Evolutionary conservation across 2,797 vertebrate genomes (phyloP), one percentile per base, ranked within the genome.

Genomic region (Onychomys arenicola): DNA sequence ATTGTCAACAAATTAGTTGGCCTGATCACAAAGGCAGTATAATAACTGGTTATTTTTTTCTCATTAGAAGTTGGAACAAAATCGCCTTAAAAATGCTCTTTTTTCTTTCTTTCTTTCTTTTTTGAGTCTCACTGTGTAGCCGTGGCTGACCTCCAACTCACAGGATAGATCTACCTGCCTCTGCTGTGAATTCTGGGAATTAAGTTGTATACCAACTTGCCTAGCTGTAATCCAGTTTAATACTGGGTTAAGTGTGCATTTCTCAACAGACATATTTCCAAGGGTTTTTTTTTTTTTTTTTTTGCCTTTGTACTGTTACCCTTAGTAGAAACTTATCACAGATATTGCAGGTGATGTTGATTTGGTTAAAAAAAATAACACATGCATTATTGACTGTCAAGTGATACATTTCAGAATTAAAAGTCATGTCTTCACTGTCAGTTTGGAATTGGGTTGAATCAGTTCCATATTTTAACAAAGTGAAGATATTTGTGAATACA

Each of bases 401-500:
- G 21, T 76, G 14, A 37, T 61, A 61, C 23, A 40, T 75, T 73
- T 93, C 57, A 93, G 83, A 23, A 78, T 69, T 90, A 88, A 95
- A 93, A 76, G 40, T 37, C 63, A 91, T 67, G 4, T 69, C 75
- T 65, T 65, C 63, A 0, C 59, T 63, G 13, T 65, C 49, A 83
- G 73, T 82, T n/a, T 85, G 43, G 90, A 91, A 67, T 85, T 78
- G 76, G 61, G 55, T 57, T 89, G 75, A 90, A 69, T 52, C 11
- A 84, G 52, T 86, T 86, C 89, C 55, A 12, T 84, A 69, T 91
- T 95, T 93, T 65, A 90, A 77, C 27, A 91, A 94, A 90, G 49
- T 65, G 43, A 84, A 94, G 93, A 71, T 77, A 21, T 69, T 1
- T 80, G 76, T 76, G 59, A 91, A 69, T 69, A 19, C 17, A 88